phyloP scores from a whole-genome alignment of 2,113 vertebrate species.

The Pachypanchax playfairii region DNA sequence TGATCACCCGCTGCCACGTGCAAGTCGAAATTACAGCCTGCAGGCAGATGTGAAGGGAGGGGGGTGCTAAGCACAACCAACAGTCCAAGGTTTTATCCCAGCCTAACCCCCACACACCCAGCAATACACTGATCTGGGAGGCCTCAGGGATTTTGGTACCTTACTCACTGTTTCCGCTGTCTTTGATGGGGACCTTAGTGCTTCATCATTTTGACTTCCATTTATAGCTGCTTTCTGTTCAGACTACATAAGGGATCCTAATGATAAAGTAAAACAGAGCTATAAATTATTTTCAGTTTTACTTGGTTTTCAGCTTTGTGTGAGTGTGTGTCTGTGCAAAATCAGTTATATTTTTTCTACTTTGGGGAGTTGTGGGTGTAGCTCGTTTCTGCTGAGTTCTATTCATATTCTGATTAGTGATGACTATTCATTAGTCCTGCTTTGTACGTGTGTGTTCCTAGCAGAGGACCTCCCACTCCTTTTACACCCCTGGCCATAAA shows the following conservation, averaged over 20 bases:
- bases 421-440: conserved; percentile 45
- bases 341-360: background rate
- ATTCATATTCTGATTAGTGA: conserved; percentile 61
- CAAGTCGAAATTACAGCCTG: conserved; percentile 78
- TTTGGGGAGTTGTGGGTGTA: conserved; percentile 14
- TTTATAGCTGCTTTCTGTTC: conserved; percentile 17
- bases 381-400: conserved; percentile 15
- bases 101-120: conserved; percentile 41
- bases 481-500: conserved; percentile 9
- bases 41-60: conserved; percentile 64
- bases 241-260: conserved; percentile 21
- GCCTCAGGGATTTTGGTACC: conserved; percentile 26
- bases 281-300: too few relatives aligned
- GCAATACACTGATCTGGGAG: conserved; percentile 28
- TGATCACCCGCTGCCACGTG: conserved; percentile 73
- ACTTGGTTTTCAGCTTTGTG: too few relatives aligned
- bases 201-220: conserved; percentile 27
- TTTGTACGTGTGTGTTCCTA: background rate
- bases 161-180: conserved; percentile 27
- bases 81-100: conserved; percentile 46
- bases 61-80: conserved; percentile 57
- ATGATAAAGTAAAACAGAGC: conserved; percentile 7
- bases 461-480: conserved; percentile 42
- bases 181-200: conserved; percentile 50
- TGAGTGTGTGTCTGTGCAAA: background rate